Evolutionary conservation across 2,888 invertebrate genomes (phyloP).

Genomic region (Mythimna vitellina): DNA sequence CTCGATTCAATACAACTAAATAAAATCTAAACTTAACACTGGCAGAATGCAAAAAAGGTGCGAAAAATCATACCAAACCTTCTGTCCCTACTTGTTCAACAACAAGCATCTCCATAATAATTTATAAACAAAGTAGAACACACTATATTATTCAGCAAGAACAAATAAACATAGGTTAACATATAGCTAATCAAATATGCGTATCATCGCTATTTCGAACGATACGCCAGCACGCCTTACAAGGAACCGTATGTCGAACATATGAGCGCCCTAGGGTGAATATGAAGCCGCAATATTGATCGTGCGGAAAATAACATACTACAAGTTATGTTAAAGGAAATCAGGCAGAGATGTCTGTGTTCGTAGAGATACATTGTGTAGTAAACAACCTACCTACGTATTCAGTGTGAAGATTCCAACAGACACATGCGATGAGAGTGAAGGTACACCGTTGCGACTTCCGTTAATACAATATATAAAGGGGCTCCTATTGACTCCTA

Average conservation of each 20-base stretch:
- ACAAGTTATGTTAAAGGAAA: background rate
- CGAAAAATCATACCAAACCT: background rate
- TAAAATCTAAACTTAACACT: no score
- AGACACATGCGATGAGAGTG: no score
- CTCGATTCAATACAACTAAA: no score
- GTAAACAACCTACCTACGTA: no score
- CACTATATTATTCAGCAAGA: constrained; percentile 15
- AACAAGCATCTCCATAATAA: background rate
- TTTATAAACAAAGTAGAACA: constrained; percentile 29
- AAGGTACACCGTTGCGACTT: no score
- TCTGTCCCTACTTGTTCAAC: background rate
- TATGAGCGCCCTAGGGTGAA: constrained; percentile 16
- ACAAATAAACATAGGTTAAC: constrained; percentile 33
- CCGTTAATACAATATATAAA: no score
- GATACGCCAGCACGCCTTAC: constrained; percentile 11
- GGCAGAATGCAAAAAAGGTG: no score
- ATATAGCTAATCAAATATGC: constrained; percentile 42
- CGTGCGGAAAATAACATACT: constrained; percentile 6
- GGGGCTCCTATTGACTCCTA: no score
- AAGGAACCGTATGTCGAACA: background rate
- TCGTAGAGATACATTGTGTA: background rate
- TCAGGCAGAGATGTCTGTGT: background rate
- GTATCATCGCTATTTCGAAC: constrained; percentile 9
- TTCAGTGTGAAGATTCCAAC: no score
- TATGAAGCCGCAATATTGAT: constrained; percentile 24